Evolutionary conservation across 2,888 invertebrate genomes (phyloP).

Genomic region (Drosophila neonasuta): DNA sequence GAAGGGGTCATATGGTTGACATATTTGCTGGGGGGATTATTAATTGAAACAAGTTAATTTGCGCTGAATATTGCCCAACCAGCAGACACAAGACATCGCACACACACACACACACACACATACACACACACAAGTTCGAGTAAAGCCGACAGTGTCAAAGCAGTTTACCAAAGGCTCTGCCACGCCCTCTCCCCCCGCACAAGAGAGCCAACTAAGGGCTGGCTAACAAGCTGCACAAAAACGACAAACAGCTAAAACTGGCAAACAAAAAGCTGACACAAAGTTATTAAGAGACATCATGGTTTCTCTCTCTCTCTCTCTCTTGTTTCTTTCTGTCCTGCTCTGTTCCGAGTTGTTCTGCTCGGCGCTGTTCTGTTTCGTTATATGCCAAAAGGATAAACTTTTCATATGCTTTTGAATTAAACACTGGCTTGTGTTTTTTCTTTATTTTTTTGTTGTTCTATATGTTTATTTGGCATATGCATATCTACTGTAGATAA

Average conservation of each 20-base stretch:
- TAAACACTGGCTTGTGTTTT: conserved; percentile 62
- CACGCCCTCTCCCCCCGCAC: conserved; percentile 43
- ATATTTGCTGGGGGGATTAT: conserved; percentile 81
- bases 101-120: conserved; percentile 27
- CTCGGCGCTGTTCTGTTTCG: neutral
- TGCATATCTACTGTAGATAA: conserved; percentile 59
- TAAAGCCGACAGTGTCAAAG: conserved; percentile 62
- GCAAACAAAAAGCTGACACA: conserved; percentile 71
- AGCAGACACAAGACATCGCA: conserved; percentile 39
- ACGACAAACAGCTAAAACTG: conserved; percentile 59
- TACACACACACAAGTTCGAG: conserved; percentile 9
- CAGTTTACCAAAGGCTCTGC: conserved; percentile 60
- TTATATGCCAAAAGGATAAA: conserved; percentile 58
- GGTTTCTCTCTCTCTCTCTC: conserved; percentile 29
- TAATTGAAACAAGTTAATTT: conserved; percentile 82
- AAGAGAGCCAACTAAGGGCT: conserved; percentile 14
- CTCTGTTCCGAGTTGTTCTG: conserved; percentile 11
- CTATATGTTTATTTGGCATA: conserved; percentile 62
- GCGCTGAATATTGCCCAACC: conserved; percentile 69
- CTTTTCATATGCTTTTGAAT: conserved; percentile 72
- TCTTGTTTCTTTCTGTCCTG: neutral
- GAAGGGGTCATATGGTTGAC: conserved; percentile 71
- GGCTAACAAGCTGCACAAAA: conserved; percentile 54
- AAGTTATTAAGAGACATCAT: conserved; percentile 75
- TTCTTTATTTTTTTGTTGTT: conserved; percentile 1